Evolutionary conservation across 2,113 vertebrate species (phyloP).

Genomic region (Tauraco erythrolophus): DNA sequence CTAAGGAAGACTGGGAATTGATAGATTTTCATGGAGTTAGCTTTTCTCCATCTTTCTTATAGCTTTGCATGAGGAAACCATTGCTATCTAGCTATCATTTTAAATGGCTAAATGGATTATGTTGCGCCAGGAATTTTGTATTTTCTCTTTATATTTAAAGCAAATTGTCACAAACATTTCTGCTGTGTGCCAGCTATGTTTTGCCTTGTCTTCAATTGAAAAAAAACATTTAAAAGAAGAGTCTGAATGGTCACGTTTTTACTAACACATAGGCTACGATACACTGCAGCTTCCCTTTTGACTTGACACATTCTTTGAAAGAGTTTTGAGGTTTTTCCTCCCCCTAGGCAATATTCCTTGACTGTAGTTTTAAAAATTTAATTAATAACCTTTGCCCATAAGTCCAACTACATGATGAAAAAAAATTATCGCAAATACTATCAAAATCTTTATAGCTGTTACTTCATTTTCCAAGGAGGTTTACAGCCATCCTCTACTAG

Average conservation of each 20-base stretch:
- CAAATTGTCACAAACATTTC: not conserved
- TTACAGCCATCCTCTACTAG: not conserved
- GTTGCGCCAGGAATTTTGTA: not conserved
- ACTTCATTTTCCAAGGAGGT: not conserved
- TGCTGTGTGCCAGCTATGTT: not conserved
- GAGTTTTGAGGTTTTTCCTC: not conserved
- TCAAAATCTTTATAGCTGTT: not conserved
- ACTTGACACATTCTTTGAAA: not conserved
- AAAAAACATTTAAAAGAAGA: not conserved
- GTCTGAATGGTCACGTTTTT: not conserved
- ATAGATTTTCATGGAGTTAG: not conserved
- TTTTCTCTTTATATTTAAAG: not conserved
- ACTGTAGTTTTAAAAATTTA: not conserved
- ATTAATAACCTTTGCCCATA: not conserved
- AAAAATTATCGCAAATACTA: not conserved
- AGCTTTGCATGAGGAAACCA: not conserved
- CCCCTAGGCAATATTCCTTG: not conserved
- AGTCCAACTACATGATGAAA: not conserved
- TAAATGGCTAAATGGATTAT: not conserved
- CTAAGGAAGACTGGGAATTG: not conserved
- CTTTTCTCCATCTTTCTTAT: not conserved
- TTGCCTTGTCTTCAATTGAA: not conserved
- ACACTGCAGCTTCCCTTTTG: not conserved
- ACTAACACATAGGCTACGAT: not conserved
- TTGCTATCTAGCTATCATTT: not conserved